These are phyloP conservation scores for Apamea crenata DNA, from an alignment of 2,888 invertebrate genomes.

Conservation along the genomic window DNA sequence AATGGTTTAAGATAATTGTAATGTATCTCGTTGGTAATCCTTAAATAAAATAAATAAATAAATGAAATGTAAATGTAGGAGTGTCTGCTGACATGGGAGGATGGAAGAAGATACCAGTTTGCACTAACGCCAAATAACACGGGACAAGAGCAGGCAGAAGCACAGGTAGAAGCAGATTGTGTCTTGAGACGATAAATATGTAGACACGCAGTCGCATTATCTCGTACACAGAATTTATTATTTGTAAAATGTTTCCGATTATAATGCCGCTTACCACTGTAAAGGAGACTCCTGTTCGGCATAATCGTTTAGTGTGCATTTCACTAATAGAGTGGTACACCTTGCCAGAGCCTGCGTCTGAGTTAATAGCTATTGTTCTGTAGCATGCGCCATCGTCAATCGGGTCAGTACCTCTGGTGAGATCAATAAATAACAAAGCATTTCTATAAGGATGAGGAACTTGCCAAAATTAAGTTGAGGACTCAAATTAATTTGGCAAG, in stretches of 20 bases:
- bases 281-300: not conserved
- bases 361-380: no score
- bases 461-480: no score
- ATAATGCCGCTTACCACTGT: no score
- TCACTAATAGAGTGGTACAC: not conserved
- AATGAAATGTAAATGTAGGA: not conserved
- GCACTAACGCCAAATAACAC: not conserved
- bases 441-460: not conserved
- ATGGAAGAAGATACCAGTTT: not conserved
- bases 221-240: not conserved
- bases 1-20: no score
- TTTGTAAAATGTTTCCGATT: no score
- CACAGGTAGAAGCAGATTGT: not conserved
- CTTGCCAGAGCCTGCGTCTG: not conserved
- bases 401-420: no score
- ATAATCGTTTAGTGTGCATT: not conserved
- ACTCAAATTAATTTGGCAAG: not conserved
- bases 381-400: no score
- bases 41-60: no score
- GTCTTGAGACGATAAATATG: not conserved
- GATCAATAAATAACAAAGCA: not conserved
- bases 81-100: no score
- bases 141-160: not conserved
- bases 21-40: no score
- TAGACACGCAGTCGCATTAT: not conserved